Conservation (phyloP, 53 echinoderm and acorn worm genomes). For the Echinometra lucunter region DNA sequence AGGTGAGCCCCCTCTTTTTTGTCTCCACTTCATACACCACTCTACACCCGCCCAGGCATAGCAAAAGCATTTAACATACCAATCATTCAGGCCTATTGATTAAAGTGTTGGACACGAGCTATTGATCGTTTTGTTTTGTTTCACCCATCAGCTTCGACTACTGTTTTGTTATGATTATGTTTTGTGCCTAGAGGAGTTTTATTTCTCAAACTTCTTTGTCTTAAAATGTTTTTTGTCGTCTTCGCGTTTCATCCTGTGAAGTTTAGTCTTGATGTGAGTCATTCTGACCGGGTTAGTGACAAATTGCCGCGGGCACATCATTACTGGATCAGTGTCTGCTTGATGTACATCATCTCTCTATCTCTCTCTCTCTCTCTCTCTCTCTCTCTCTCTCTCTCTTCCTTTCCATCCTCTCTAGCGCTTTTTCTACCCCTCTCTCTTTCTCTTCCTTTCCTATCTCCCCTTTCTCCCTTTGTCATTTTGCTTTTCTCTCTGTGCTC, state of each 20-base stretch:
- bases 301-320: slow-evolving; percentile 45
- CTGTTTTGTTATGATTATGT: slow-evolving; percentile 13
- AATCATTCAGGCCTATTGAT: slow-evolving; percentile 58
- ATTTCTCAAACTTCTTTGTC: slow-evolving; percentile 34
- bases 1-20: slow-evolving; percentile 27
- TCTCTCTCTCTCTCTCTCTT: background rate
- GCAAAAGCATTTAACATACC: slow-evolving; percentile 63
- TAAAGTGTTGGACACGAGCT: slow-evolving; percentile 50
- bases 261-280: slow-evolving; percentile 55
- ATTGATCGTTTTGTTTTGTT: slow-evolving; percentile 50
- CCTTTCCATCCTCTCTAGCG: background rate
- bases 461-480: background rate
- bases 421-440: background rate
- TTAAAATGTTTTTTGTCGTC: slow-evolving; percentile 33
- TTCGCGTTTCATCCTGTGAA: slow-evolving; percentile 15
- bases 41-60: slow-evolving; percentile 11
- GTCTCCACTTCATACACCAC: background rate
- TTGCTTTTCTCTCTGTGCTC: background rate
- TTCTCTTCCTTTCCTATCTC: background rate
- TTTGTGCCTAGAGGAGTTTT: slow-evolving; percentile 37
- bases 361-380: background rate
- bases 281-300: slow-evolving; percentile 57
- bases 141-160: background rate
- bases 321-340: slow-evolving; percentile 53
- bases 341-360: slow-evolving; percentile 22